Evolutionary conservation across 2,888 invertebrate species (phyloP).

Genomic region (Drosophila mayaguana): DNA sequence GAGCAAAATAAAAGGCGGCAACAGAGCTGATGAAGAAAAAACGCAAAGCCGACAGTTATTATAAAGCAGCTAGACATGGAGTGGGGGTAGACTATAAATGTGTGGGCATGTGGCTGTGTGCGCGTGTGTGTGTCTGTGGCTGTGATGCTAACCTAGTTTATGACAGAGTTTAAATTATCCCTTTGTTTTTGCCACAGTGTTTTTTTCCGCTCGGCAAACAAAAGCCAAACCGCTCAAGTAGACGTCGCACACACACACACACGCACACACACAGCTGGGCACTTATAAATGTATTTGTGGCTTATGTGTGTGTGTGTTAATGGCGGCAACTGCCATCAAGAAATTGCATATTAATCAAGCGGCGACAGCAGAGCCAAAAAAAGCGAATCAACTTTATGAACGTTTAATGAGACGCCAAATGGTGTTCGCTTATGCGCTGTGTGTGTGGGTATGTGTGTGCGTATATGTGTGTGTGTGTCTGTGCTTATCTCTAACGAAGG

Average conservation of each 20-base stretch:
- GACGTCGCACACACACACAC: slow-evolving; percentile 28
- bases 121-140: slow-evolving; percentile 34
- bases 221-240: slow-evolving; percentile 63
- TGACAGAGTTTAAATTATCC: slow-evolving; percentile 79
- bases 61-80: slow-evolving; percentile 56
- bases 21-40: slow-evolving; percentile 74
- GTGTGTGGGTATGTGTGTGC: slow-evolving; percentile 6
- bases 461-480: slow-evolving; percentile 27
- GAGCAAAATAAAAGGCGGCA: slow-evolving; percentile 34
- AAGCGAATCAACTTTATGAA: slow-evolving; percentile 55
- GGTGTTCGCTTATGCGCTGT: slow-evolving; percentile 30
- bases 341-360: slow-evolving; percentile 78
- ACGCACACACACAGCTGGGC: slow-evolving; percentile 23
- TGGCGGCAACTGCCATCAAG: slow-evolving; percentile 67
- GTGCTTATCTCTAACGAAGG: slow-evolving; percentile 57
- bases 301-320: slow-evolving; percentile 59
- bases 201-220: slow-evolving; percentile 70
- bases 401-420: slow-evolving; percentile 72
- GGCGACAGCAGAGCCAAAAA: slow-evolving; percentile 45
- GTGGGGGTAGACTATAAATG: slow-evolving; percentile 8
- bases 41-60: slow-evolving; percentile 78
- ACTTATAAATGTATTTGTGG: slow-evolving; percentile 54
- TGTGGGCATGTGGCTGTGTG: slow-evolving; percentile 12
- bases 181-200: slow-evolving; percentile 73
- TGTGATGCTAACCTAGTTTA: slow-evolving; percentile 76